Percentiles rank a stretch among this genome's conserved stretches.
Evolutionary conservation across 2,113 vertebrate genomes (phyloP).

Genomic region (Paracanthobrama guichenoti): DNA sequence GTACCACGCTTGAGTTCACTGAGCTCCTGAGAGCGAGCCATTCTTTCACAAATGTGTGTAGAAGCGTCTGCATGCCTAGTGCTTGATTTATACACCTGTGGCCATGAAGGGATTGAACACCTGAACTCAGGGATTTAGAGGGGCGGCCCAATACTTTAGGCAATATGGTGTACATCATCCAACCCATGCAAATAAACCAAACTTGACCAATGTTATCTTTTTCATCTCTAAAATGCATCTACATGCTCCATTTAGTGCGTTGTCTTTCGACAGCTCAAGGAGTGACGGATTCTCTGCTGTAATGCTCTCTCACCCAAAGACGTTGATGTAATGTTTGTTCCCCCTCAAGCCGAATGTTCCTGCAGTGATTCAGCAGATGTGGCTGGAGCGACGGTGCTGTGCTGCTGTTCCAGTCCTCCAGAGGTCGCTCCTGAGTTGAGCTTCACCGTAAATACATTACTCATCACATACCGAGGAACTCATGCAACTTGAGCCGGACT

Average conservation of each 20-base stretch:
- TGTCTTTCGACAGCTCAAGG: not conserved
- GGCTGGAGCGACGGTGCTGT: not conserved
- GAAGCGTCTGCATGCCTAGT: no score
- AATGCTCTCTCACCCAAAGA: not conserved
- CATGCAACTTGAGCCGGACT: not conserved
- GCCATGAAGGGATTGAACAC: no score
- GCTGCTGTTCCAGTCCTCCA: not conserved
- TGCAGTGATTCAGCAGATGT: not conserved
- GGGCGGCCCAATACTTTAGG: no score
- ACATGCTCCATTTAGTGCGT: not conserved
- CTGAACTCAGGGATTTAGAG: no score
- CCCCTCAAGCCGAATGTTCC: not conserved
- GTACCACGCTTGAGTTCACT: no score
- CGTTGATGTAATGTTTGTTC: not conserved
- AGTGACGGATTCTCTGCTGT: conserved; percentile 1
- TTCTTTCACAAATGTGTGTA: no score
- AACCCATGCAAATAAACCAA: no score
- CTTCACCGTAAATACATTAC: not conserved
- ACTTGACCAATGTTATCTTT: no score
- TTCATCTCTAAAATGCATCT: not conserved
- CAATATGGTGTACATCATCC: no score
- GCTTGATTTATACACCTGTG: no score
- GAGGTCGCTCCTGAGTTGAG: conserved; percentile 3
- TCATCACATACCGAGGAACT: not conserved
- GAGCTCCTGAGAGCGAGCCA: no score